Evolutionary conservation across 2,888 invertebrate genomes (phyloP), one percentile per base, ranked within the genome.

Genomic region (Actias luna): DNA sequence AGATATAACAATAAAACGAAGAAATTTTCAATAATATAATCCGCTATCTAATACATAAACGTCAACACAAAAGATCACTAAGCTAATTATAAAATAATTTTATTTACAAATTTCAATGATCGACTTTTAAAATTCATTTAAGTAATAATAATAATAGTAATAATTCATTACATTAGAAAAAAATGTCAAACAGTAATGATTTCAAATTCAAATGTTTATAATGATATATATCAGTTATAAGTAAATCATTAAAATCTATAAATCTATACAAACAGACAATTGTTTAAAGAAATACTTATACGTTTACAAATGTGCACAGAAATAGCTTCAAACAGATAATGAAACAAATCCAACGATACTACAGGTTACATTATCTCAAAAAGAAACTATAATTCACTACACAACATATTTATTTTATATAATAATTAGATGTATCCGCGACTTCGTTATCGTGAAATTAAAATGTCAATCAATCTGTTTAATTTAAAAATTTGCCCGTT

Each of bases 71-170:
- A 50, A 50, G 14, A 50, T 3, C 4, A 12, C 1, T 50, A 50
- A 50, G 22, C 46, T 25, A 50, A 50, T 25, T 42, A 42, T 8
- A 18, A 42, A 50, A 50, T 50, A 50, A 50, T 50, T 25, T 25
- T 50, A 50, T 50, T 50, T 50, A 50, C 46, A 22, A 25, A 25
- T 25, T 50, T 50, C 25, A 50, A 50, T 50, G 22, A 25, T 50
- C 12, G 25, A 12, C 16, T 50, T 50, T 7, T 8, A 50, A 50
- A 25, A 25, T 25, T 50, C 46, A 50, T 50, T 25, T 50, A 50
- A 22, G 25, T 50, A 25, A 50, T 50, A 50, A 50, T 50, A 50
- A 12, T 4, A 12, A 18, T 25, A 22, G 22, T 10, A 7, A 46
- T 7, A 46, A 22, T 22, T 10, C 33, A 8, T 7, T 10, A 14